Base-by-base conservation (phyloP, 2,888 invertebrate genomes). In the Muscina levida region DNA sequence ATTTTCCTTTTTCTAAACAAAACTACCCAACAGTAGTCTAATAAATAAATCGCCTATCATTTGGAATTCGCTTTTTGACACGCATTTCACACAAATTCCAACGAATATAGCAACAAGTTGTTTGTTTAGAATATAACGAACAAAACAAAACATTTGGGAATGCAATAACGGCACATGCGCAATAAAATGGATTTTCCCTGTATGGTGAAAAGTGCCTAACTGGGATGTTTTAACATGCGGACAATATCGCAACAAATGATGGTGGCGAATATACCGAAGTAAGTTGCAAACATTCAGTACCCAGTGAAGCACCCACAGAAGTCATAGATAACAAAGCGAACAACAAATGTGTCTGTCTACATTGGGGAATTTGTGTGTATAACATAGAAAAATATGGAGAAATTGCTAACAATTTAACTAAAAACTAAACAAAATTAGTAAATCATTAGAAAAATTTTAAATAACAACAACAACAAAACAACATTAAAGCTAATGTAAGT, bases 131-230 rank as follows among this genome's bases (percentile, higher is more conserved):
- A 77, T 42, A 22, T 19, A 17, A 51, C 24, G 24, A 75, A 13
- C 77, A 81, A 77, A 81, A 74, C 74, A 81, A 74, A 62, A 62
- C 39, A 37, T 26, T 46, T 53, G 37, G 39, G 57, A 68, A 24
- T 68, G 42, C 15, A 67, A 11, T 31, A 66, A 66, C n/a, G 42
- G 3, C 51, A 51, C 74, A 74, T 81, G 81, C 81, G 81, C 72
- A 67, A 1, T 65, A 17, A 5, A 8, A 67, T 22, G 0, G 15
- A 15, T 46, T 77, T 67, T 57, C 57, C 44, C 73, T 59, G 26
- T 73, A 1, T 1, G 39, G 10, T 5, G 26, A 42, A 77, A 76
- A 53, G 6, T 31, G 10, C 39, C n/a, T 65, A 48, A 37, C 26
- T 17, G 65, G 17, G 26, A 44, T 44, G 31, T 26, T 51, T n/a